Conservation (phyloP, 2,113 vertebrate genomes). For the Actenoides hombroni region DNA sequence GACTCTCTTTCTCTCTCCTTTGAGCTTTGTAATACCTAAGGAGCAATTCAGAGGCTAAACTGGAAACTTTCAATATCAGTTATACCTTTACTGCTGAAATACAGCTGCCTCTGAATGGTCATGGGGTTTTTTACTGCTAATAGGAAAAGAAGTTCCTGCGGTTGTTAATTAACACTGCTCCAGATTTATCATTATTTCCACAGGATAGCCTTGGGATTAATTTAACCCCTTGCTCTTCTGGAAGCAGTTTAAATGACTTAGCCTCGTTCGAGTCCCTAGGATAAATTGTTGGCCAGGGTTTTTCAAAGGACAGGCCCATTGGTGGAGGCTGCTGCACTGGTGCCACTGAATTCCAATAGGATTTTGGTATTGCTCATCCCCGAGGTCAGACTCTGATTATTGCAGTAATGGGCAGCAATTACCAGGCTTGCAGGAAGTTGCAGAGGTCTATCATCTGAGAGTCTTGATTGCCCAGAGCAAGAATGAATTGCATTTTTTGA, state of each 20-base stretch:
- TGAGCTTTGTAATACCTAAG: not conserved
- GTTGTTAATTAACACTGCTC: constrained; percentile 44
- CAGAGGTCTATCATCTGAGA: constrained; percentile 11
- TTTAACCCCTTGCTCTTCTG: constrained; percentile 32
- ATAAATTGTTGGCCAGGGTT: not conserved
- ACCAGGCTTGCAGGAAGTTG: not conserved
- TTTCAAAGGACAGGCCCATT: not conserved
- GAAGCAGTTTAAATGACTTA: not conserved
- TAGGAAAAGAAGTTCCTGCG: constrained; percentile 10
- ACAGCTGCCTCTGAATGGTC: constrained; percentile 7
- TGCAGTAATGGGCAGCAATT: constrained; percentile 35
- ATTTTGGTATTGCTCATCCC: not conserved
- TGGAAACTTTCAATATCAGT: not conserved
- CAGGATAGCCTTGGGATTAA: not conserved
- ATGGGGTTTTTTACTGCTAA: constrained; percentile 6
- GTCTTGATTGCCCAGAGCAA: constrained; percentile 35
- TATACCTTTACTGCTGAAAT: constrained; percentile 1
- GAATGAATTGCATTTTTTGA: constrained; percentile 50
- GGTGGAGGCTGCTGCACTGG: not conserved
- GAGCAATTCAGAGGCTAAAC: not conserved
- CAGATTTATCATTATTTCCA: constrained; percentile 12
- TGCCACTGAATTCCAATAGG: not conserved
- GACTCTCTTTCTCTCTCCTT: not conserved
- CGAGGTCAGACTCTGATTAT: constrained; percentile 22
- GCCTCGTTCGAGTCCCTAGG: not conserved